phyloP scores from a whole-genome alignment of 2,113 vertebrate species.

The Amazona vittata region DNA sequence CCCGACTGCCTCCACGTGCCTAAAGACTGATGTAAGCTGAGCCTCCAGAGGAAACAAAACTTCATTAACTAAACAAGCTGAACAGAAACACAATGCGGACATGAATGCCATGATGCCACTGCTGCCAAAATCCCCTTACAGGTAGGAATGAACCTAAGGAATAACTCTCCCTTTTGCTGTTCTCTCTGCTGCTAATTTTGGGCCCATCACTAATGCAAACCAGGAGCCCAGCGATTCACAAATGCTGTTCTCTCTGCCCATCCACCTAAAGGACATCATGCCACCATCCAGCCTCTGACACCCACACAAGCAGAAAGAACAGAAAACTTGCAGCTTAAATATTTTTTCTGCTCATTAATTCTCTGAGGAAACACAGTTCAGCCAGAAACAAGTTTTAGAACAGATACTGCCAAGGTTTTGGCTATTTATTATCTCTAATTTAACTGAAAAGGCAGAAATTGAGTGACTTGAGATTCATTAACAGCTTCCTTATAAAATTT shows the following conservation, averaged over 20 bases:
- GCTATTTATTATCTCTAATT: slow-evolving; percentile 32
- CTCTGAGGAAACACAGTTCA: not conserved
- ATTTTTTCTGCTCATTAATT: slow-evolving; percentile 22
- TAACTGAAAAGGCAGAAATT: slow-evolving; percentile 49
- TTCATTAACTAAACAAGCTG: not conserved
- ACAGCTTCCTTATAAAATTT: slow-evolving; percentile 15
- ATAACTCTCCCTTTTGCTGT: not conserved
- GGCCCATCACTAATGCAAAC: not conserved
- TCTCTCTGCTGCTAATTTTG: not conserved
- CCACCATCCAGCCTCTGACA: not conserved
- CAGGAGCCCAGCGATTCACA: not conserved
- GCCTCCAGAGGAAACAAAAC: not conserved
- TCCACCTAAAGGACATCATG: not conserved
- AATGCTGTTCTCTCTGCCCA: not conserved
- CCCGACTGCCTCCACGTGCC: fast-evolving
- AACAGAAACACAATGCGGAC: not conserved
- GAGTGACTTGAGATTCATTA: slow-evolving; percentile 44
- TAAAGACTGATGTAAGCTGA: not conserved
- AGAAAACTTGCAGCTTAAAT: not conserved
- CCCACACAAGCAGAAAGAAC: not conserved
- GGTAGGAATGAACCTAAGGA: not conserved
- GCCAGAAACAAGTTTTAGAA: not conserved
- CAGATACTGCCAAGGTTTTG: not conserved
- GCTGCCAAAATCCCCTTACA: not conserved
- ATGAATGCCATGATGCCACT: not conserved